A percentile compares a stretch with the other conserved stretches of the same genome.
phyloP scores from a whole-genome alignment of 2,888 invertebrate genomes.

The Campoletis raptor region DNA sequence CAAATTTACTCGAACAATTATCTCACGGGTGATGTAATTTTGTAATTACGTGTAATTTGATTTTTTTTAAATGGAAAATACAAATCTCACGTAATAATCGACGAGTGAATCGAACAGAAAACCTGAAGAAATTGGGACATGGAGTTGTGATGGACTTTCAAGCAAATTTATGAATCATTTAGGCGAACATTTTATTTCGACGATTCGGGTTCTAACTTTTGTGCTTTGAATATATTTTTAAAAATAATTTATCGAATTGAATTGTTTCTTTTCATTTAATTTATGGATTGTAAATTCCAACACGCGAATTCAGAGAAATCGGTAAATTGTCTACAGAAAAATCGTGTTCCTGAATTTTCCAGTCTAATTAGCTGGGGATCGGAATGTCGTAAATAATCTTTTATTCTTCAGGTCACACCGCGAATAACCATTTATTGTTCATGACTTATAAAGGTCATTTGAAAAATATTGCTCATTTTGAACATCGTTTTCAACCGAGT shows the following conservation, averaged over 20 bases:
- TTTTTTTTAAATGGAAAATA: neutral
- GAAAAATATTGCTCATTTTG: too few species aligned
- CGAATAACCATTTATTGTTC: too few species aligned
- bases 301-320: too few species aligned
- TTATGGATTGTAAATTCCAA: too few species aligned
- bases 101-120: neutral
- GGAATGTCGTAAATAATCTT: too few species aligned
- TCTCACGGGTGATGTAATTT: neutral
- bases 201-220: neutral
- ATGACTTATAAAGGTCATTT: too few species aligned
- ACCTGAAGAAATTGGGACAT: neutral
- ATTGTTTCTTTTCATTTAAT: too few species aligned
- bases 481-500: neutral
- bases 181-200: neutral
- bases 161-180: neutral
- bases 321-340: too few species aligned
- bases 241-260: neutral
- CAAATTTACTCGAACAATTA: neutral
- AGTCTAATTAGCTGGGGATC: too few species aligned
- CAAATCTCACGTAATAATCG: neutral
- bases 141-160: neutral
- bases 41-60: too few species aligned
- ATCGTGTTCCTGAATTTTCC: too few species aligned
- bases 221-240: neutral
- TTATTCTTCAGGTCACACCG: too few species aligned